Evolutionary conservation across 2,888 invertebrate species (phyloP).

Genomic region (Spisula subtruncata): DNA sequence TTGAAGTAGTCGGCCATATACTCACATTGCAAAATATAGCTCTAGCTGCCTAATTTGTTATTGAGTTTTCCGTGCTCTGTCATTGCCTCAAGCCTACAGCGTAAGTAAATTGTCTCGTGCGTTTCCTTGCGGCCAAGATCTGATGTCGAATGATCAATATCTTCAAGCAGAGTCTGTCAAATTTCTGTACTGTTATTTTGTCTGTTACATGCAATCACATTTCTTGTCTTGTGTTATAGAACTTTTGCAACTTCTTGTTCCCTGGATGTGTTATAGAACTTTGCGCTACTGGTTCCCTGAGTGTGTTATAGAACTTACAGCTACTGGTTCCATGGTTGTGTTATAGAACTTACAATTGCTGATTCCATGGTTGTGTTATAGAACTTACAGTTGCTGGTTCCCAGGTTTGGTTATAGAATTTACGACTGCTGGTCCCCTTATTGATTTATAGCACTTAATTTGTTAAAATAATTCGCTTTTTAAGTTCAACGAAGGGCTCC

Average conservation of each 20-base stretch:
- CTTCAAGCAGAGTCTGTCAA: conserved; percentile 21
- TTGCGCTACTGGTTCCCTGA: no score
- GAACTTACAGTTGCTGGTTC: neutral
- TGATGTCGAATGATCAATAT: conserved; percentile 27
- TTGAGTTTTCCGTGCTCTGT: conserved; percentile 39
- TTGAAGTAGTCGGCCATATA: conserved; percentile 32
- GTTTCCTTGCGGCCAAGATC: conserved; percentile 38
- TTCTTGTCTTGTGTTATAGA: neutral
- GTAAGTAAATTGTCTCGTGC: conserved; percentile 44
- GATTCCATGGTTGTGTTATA: no score
- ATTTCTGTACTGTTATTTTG: conserved; percentile 23
- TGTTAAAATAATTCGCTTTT: no score
- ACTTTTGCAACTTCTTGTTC: neutral
- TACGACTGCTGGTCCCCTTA: no score
- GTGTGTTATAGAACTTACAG: no score
- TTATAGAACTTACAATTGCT: no score
- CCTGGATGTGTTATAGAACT: neutral
- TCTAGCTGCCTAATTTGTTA: conserved; percentile 44
- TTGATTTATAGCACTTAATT: no score
- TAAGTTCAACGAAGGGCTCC: no score
- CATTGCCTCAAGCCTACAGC: conserved; percentile 13
- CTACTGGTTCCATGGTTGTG: neutral
- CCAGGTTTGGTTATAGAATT: neutral
- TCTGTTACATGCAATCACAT: conserved; percentile 17
- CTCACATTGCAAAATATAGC: conserved; percentile 32